phyloP scores from a whole-genome alignment of 2,113 vertebrate genomes.

The Malaclemys terrapin region DNA sequence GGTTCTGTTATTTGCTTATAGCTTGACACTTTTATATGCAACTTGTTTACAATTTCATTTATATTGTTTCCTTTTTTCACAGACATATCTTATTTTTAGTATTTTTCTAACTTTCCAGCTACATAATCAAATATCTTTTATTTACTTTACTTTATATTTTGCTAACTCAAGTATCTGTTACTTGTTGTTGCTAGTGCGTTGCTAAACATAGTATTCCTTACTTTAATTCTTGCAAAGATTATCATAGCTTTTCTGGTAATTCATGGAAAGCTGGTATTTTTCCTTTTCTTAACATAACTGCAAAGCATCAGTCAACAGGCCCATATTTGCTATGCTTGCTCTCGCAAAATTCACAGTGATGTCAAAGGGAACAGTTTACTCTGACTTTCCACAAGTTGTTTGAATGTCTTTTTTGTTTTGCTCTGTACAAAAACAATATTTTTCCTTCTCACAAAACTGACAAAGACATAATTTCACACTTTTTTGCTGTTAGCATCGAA shows the following conservation, averaged over 20 bases:
- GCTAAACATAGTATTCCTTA: background rate
- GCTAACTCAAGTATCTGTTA: background rate
- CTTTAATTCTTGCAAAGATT: background rate
- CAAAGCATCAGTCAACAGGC: background rate
- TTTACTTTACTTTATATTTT: background rate
- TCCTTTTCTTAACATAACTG: background rate
- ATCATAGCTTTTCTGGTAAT: background rate
- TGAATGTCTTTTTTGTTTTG: background rate
- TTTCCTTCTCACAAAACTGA: constrained; percentile 17
- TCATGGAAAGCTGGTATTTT: background rate
- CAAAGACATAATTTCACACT: background rate
- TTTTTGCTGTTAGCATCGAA: background rate
- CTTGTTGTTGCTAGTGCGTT: background rate
- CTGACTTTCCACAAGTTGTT: background rate
- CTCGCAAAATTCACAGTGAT: background rate
- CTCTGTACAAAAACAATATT: background rate
- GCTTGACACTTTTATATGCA: background rate
- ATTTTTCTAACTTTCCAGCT: background rate
- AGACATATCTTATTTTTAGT: background rate
- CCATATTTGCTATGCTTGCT: background rate
- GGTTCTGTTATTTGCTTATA: background rate
- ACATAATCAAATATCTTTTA: background rate
- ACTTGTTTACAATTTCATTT: background rate
- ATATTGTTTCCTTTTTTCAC: background rate
- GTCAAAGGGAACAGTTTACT: background rate